phyloP scores from a whole-genome alignment of 2,797 vertebrate genomes.

The Cynodonichthys magdalenae region DNA sequence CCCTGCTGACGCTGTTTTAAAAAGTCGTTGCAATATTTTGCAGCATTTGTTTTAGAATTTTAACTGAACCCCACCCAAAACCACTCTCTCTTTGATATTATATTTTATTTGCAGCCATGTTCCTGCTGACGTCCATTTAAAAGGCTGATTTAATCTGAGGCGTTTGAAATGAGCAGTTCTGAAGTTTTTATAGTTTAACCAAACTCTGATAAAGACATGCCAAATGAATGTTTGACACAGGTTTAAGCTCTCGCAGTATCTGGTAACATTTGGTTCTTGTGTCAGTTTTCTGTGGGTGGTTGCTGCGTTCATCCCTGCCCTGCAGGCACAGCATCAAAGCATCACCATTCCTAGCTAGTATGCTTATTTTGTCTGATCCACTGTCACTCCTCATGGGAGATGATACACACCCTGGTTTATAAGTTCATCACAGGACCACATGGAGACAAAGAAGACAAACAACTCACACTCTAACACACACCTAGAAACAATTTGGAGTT shows the following conservation, averaged over 20 bases:
- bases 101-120: constrained; percentile 47
- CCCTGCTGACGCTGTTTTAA: constrained; percentile 45
- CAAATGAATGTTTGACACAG: constrained; percentile 40
- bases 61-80: constrained; percentile 41
- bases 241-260: constrained; percentile 48
- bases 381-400: not conserved
- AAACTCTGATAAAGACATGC: constrained; percentile 10
- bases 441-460: too few species aligned
- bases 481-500: too few species aligned
- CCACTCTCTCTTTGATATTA: constrained; percentile 54
- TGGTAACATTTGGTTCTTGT: constrained; percentile 55
- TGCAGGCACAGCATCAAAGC: constrained; percentile 43
- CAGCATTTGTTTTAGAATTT: constrained; percentile 42
- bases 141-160: constrained; percentile 19
- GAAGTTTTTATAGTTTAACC: constrained; percentile 40
- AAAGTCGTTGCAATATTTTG: constrained; percentile 21
- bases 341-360: constrained; percentile 22
- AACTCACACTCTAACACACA: too few species aligned
- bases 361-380: not conserved
- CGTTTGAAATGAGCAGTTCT: constrained; percentile 36
- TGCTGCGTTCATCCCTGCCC: constrained; percentile 55
- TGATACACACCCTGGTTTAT: too few species aligned
- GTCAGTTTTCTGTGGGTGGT: constrained; percentile 42
- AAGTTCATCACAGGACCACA: too few species aligned
- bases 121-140: constrained; percentile 40